Evolutionary conservation across 1,140 invertebrate genomes (phyloP), one percentile per base, ranked within the genome.

Genomic region (Cydia pomonella): DNA sequence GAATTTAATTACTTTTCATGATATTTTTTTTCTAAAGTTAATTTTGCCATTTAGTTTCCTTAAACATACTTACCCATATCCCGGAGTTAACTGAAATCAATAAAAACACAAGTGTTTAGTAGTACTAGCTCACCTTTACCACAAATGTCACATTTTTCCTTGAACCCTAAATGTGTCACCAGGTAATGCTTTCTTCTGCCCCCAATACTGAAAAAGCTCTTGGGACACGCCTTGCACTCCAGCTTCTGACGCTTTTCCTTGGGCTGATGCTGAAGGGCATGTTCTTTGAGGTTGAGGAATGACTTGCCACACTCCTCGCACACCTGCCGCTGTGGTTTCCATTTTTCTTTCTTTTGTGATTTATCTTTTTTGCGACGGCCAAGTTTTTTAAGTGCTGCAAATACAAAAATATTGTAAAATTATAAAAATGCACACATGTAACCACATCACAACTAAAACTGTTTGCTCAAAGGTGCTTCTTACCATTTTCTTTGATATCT

Each of bases 231-330:
- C 76, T 85, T 85, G 73, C 90, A 92, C 23, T 83, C 79, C 6
- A 84, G 71, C 16, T 74, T 73, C 73, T 82, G 84, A 16, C 82
- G 73, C 25, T 77, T 74, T 2, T 38, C 33, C 0, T 27, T 10
- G 6, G 89, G 84, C 5, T 76, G 59, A 53, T 91, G 89, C 18
- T 72, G 63, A 3, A 47, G 33, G 44, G 83, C 77, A 47, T 91
- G 90, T 5, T 80, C 75, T 23, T 83, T 85, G 23, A 92, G 64
- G 66, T 90, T 86, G 6, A 73, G 77, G 3, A 92, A 87, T 12
- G 74, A 77, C 74, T 87, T 86, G 5, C 90, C 90, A 78, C 90
- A 92, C 47, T 88, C 86, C 16, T 88, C 87, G 75, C 89, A 91
- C n/a, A 91, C 73, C 72, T 85, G 79, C 21, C 72, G 41, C 4